A percentile compares a stretch with the other conserved stretches of the same genome.
phyloP scores from a whole-genome alignment of 2,113 vertebrate species.

The Corythornis vintsioides region DNA sequence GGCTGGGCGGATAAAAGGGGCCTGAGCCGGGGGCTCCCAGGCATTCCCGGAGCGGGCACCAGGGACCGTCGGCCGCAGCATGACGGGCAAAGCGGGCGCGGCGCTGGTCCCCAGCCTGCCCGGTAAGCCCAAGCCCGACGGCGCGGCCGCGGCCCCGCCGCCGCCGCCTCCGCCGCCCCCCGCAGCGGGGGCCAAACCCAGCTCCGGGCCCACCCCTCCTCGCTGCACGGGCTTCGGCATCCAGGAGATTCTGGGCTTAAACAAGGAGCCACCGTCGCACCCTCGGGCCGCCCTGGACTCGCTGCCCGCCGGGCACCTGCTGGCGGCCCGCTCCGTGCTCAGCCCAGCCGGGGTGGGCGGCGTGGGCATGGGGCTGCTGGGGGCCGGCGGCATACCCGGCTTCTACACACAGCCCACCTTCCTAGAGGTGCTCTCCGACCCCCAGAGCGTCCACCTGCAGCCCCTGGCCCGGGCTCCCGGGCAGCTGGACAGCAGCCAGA shows the following conservation, averaged over 20 bases:
- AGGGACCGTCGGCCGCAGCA: constrained; percentile 81
- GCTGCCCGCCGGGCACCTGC: constrained; percentile 87
- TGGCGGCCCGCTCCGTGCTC: constrained; percentile 89
- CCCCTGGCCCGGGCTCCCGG: constrained; percentile 82
- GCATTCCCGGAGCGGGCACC: constrained; percentile 87
- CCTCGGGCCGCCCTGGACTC: constrained; percentile 83
- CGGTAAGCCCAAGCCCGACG: constrained; percentile 80
- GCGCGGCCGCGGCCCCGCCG: constrained; percentile 60
- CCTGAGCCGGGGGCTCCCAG: constrained; percentile 88
- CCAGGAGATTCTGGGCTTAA: constrained; percentile 96
- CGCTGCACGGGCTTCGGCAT: constrained; percentile 97
- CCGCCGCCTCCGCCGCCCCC: constrained; percentile 60
- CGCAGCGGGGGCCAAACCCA: constrained; percentile 27
- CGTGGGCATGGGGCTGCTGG: constrained; percentile 91
- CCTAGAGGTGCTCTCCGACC: constrained; percentile 91
- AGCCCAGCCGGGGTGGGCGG: constrained; percentile 86
- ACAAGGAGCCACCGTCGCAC: constrained; percentile 89
- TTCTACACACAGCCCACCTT: constrained; percentile 95
- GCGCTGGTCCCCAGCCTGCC: constrained; percentile 74
- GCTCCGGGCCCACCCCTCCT: constrained; percentile 73
- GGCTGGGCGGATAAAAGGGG: constrained; percentile 97
- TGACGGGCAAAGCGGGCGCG: constrained; percentile 92
- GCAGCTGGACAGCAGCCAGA: constrained; percentile 87
- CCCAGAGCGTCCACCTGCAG: constrained; percentile 88
- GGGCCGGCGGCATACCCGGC: constrained; percentile 88